Evolutionary conservation across 30 jellyfish, hydroid and myxozoan species (phyloP), one percentile per base, ranked within the genome.

Genomic region (Rhopilema esculentum): DNA sequence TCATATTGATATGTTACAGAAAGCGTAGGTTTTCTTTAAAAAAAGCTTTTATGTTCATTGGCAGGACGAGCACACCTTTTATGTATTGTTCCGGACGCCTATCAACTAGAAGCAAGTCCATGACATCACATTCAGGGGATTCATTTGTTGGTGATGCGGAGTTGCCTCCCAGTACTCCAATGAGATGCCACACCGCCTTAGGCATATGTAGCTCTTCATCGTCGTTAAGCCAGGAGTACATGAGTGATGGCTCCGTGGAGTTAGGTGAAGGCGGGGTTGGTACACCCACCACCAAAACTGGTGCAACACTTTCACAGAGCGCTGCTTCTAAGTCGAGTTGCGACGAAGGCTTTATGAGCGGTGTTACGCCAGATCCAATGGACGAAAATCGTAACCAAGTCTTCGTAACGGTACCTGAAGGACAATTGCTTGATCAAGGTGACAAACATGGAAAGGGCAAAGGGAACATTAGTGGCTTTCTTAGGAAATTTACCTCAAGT

Each of bases 101-200:
- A 31, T 92, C 98, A 30, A 73, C 83, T 40, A 83, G 98, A 50
- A 92, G 98, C 79, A 92, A 92, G 66, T 92, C 98, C 0, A 92
- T 92, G 98, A 92, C 98, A 73, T 85, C 96, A 40, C 93, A 80
- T 26, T 92, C 96, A 51, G 98, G 98, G n/a, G 98, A 92, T 2
- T 92, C 98, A 0, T 86, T 85, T 57, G 89, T 66, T 2, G 96
- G 93, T 62, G 98, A 79, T 0, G 69, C 65, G 32, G 87, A 69
- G 31, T 20, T 80, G 49, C 91, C 90, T 15, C 88, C 92, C 0
- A 71, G 89, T 74, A 81, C 98, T n/a, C 96, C 96, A 22, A 69
- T 87, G 84, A 86, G 98, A 29, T 87, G 93, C n/a, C 98, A 92
- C 66, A 92, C 98, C 21, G 98, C 98, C 1, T 87, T 92, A 8